phyloP scores from a whole-genome alignment of 1,140 invertebrate species.

The Drosophila nigrodunni region DNA sequence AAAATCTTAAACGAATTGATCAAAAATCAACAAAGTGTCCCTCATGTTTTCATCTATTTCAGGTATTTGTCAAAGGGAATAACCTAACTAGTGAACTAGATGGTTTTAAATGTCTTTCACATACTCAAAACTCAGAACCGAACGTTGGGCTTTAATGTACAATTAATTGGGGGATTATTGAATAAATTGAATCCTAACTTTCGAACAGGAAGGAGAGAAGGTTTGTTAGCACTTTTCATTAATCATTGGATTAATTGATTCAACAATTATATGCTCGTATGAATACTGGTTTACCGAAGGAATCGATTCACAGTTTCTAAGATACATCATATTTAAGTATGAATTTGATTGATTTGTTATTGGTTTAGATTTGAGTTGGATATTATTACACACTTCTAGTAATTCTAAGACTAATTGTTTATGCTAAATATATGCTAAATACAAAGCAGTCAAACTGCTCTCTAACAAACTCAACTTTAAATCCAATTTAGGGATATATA shows the following conservation, averaged over 20 bases:
- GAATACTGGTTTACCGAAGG: slow-evolving; percentile 2
- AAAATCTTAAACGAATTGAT: too few relatives aligned
- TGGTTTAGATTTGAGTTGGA: not conserved
- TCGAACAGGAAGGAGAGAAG: not conserved
- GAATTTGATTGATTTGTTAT: not conserved
- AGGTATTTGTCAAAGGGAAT: too few relatives aligned
- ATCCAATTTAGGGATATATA: not conserved
- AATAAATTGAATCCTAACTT: not conserved
- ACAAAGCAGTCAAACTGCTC: slow-evolving; percentile 13
- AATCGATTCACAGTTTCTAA: not conserved
- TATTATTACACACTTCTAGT: slow-evolving; percentile 6
- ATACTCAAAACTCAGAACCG: too few relatives aligned
- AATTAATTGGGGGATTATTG: too few relatives aligned
- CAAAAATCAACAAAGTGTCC: too few relatives aligned
- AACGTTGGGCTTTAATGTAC: too few relatives aligned
- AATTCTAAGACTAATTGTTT: not conserved
- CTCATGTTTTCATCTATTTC: too few relatives aligned
- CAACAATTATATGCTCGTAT: not conserved
- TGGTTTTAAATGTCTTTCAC: too few relatives aligned
- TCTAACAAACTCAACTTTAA: slow-evolving; percentile 1
- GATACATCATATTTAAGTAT: not conserved
- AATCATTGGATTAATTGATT: not conserved
- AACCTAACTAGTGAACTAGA: too few relatives aligned
- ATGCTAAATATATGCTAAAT: slow-evolving; percentile 1
- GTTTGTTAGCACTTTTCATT: not conserved